Base-by-base conservation (phyloP, 2,797 vertebrate genomes). In the Dermochelys coriacea region DNA sequence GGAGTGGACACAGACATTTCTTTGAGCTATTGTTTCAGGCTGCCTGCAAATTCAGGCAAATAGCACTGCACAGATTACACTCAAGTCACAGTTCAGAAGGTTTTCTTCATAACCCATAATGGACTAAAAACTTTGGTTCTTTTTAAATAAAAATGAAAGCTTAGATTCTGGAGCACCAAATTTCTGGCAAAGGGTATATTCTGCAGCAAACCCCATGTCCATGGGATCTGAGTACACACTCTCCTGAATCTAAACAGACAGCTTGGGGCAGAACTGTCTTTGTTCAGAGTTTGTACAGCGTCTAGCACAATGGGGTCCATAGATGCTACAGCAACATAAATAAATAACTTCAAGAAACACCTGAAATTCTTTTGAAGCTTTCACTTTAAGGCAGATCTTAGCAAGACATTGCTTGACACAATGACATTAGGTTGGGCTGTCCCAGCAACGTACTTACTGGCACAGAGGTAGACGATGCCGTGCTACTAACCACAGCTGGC, bases 381-480 rank as follows among this genome's bases (percentile, higher is more conserved):
- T 12, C 31, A 9, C 25, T 80, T 68, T 3, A 50, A 0, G 0
- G 86, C 82, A 54, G 50, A 5, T 12, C 64, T 57, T 91, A 74
- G 4, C 34, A n/a, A 37, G 77, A 86, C 77, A 54, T 11, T 6
- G 37, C 29, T 25, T 55, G 82, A 50, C 68, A 45, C 52, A 18
- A 55, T 8, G 18, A 52, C 55, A 47, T 5, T 1, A 8, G 59
- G 59, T 16, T 31, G 52, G 83, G 61, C 34, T 15, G 12, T 41
- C 31, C 61, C 52, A 68, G 84, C 61, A 41, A 29, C n/a, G n/a
- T 80, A 96, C 98, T 98, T 97, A 98, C 98, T 96, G 97, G 97
- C 96, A 98, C 97, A 91, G 98, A 98, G 95, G 98, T 97, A 95
- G 98, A 97, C 83, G 98, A 95, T 64, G 98, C 64, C 0, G 98